A percentile compares a stretch with the other conserved stretches of the same genome.
These are phyloP conservation scores for Andrena cerasifolii DNA, from an alignment of 1,140 invertebrate genomes.

Conservation along the genomic window DNA sequence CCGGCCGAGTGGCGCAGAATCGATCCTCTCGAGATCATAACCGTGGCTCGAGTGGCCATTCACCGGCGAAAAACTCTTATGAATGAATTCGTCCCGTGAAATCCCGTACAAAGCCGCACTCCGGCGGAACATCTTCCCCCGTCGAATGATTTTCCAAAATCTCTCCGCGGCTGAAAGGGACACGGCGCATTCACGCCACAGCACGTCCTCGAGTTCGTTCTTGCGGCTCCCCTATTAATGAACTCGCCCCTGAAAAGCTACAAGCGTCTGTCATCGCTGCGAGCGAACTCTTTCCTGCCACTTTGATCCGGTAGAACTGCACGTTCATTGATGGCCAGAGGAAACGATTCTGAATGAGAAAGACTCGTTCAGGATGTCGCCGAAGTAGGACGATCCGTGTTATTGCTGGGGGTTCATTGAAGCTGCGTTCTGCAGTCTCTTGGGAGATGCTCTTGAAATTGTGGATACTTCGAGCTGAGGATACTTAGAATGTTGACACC, in stretches of 20 bases:
- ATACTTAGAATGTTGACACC: background rate
- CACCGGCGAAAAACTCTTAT: conserved; percentile 23
- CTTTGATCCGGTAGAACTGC: too few relatives aligned
- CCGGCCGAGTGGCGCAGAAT: conserved; percentile 34
- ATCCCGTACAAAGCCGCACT: conserved; percentile 23
- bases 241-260: conserved; percentile 8
- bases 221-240: conserved; percentile 37
- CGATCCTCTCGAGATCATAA: conserved; percentile 47
- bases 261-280: conserved; percentile 19
- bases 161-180: background rate
- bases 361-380: background rate
- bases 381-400: background rate
- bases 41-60: conserved; percentile 33
- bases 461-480: background rate
- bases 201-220: conserved; percentile 20
- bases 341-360: background rate
- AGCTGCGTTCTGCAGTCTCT: background rate
- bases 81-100: conserved; percentile 41
- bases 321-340: too few relatives aligned
- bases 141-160: conserved; percentile 49
- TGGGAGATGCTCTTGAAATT: background rate
- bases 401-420: background rate
- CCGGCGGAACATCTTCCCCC: conserved; percentile 12
- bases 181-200: background rate
- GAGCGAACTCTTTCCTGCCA: conserved; percentile 17